Conservation (phyloP, 2,888 invertebrate genomes). For the Cyrtodaria siliqua region DNA sequence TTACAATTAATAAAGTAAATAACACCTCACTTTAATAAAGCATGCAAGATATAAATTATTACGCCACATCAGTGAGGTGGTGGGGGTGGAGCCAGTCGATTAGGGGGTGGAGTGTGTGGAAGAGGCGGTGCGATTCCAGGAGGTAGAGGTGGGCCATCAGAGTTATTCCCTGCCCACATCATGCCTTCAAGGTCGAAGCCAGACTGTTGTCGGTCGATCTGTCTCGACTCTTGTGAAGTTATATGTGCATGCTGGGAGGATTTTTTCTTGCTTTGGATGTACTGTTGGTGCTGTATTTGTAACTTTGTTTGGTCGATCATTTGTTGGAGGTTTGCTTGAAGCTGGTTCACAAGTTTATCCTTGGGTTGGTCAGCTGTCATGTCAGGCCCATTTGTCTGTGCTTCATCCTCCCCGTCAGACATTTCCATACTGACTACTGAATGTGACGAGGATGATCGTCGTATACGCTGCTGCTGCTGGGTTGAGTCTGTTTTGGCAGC, state of each 20-base stretch:
- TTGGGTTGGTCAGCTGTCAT: constrained; percentile 18
- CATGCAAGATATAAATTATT: too few species aligned
- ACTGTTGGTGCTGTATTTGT: constrained; percentile 12
- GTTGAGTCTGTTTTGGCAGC: constrained; percentile 52
- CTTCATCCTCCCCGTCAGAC: constrained; percentile 60
- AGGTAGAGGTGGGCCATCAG: constrained; percentile 16
- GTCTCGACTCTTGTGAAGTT: not conserved
- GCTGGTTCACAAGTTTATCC: constrained; percentile 31
- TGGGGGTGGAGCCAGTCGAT: constrained; percentile 61
- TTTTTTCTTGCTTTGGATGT: constrained; percentile 6
- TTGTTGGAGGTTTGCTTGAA: constrained; percentile 28
- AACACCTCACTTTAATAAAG: too few species aligned
- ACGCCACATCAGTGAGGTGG: constrained; percentile 59
- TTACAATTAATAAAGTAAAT: too few species aligned
- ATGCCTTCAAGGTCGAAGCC: constrained; percentile 64
- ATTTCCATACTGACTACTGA: constrained; percentile 72
- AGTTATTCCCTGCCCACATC: constrained; percentile 52
- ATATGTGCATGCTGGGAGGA: not conserved
- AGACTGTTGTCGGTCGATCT: constrained; percentile 53
- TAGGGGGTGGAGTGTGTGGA: constrained; percentile 60
- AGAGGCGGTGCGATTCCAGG: constrained; percentile 37
- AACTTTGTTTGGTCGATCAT: constrained; percentile 25
- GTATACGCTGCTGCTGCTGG: constrained; percentile 22
- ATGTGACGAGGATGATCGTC: constrained; percentile 64
- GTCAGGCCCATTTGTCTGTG: constrained; percentile 12